Base-by-base conservation (phyloP, 2,797 vertebrate genomes). In the Vultur gryphus region DNA sequence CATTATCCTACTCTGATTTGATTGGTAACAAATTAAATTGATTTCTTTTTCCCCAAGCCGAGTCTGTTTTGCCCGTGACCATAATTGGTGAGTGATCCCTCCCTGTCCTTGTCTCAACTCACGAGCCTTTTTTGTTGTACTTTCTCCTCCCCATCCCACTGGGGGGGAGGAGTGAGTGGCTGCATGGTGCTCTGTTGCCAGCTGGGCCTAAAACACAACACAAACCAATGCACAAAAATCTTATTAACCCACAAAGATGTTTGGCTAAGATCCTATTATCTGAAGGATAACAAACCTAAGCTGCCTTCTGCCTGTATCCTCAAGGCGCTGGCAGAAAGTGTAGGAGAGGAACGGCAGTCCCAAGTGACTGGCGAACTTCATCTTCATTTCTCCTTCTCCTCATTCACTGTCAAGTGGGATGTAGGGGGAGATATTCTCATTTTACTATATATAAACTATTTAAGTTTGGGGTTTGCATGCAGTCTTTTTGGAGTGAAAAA, bases 211-310 rank as follows among this genome's bases (percentile, higher is more conserved):
- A 37, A 37, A 37, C 37, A 37, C 10, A 37, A 37, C 37, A 37
- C 37, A 37, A 95, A 61, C 37, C 64, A 84, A 80, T 0, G 1
- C 11, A 72, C 20, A 94, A 65, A 90, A 81, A 84, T 85, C 66
- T 78, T 92, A 90, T 87, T 95, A 95, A 70, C 52, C 31, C 67
- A 82, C 62, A 88, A 84, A 81, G 29, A 90, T 48, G 59, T 65
- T 23, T 78, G 75, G 90, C 92, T 90, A 79, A 88, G 54, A 94
- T 84, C 20, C 51, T 57, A 18, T 86, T 89, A 90, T 41, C 61
- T 70, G 37, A 89, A 91, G 82, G 71, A 88, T 89, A 95, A 93
- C 59, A 92, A 57, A 80, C 35, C 26, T 72, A 91, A 83, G 58
- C 62, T 89, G 48, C n/a, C 71, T 93, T 85, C 91, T 85, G 46